Evolutionary conservation across 2,888 invertebrate species (phyloP).

Genomic region (Lepidonotus clava): DNA sequence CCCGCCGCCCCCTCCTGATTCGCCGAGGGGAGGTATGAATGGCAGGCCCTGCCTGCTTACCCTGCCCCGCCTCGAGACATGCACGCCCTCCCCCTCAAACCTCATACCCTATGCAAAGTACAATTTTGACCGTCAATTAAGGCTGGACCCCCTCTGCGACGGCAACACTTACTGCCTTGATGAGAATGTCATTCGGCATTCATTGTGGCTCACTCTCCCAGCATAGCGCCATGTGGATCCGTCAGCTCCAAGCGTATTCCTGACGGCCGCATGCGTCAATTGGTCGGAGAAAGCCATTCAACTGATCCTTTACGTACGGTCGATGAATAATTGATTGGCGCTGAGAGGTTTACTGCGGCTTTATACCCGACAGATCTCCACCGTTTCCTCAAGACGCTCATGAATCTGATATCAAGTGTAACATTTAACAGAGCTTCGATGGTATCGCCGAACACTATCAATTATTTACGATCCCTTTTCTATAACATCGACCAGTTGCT

Average conservation of each 20-base stretch:
- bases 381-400: not conserved
- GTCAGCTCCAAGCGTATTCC: too few species aligned
- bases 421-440: not conserved
- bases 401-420: conserved; percentile 4
- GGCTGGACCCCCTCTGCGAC: not conserved
- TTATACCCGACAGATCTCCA: not conserved
- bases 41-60: too few species aligned
- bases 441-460: not conserved
- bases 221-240: not conserved
- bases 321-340: not conserved
- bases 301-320: not conserved
- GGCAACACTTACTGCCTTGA: too few species aligned
- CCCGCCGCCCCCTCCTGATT: too few species aligned
- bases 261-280: too few species aligned
- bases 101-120: conserved; percentile 17
- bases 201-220: not conserved
- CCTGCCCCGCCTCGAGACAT: not conserved
- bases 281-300: not conserved
- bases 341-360: not conserved
- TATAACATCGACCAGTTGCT: too few species aligned
- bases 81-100: not conserved
- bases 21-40: too few species aligned
- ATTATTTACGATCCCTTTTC: not conserved
- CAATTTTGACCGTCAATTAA: not conserved
- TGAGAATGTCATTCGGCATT: not conserved